Percentiles rank a stretch among this genome's conserved stretches.
Evolutionary conservation across 2,797 vertebrate species (phyloP).

Genomic region (Acridotheres tristis): DNA sequence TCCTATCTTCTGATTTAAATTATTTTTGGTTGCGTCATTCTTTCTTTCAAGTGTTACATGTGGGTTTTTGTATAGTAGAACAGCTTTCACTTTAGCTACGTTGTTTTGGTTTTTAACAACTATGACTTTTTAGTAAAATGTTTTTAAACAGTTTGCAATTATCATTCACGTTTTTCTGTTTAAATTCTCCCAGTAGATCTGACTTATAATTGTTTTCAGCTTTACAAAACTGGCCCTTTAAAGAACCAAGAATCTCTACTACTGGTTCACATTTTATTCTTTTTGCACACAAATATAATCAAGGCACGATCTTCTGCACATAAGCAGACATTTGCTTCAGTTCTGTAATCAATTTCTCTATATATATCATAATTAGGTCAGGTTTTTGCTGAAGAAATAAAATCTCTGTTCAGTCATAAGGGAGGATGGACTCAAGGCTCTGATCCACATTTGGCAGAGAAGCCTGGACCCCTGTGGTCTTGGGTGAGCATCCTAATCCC

Average conservation of each 20-base stretch:
- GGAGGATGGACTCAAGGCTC: not conserved
- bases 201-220: conserved; percentile 59
- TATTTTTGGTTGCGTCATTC: not conserved
- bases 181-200: conserved; percentile 48
- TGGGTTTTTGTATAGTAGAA: not conserved
- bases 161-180: conserved; percentile 49
- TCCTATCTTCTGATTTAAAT: conserved; percentile 38
- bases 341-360: conserved; percentile 16
- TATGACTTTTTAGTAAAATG: conserved; percentile 2
- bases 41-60: conserved; percentile 1
- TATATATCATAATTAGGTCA: not conserved
- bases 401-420: not conserved
- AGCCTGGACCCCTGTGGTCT: not conserved
- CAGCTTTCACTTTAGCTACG: conserved; percentile 31
- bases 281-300: conserved; percentile 10
- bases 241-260: not conserved
- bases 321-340: not conserved
- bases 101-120: conserved; percentile 35
- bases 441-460: not conserved
- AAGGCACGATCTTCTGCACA: not conserved
- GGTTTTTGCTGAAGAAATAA: not conserved
- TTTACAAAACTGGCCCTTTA: conserved; percentile 14
- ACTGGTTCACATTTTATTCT: not conserved
- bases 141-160: conserved; percentile 51
- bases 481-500: not conserved